Base-by-base conservation (phyloP, 2,113 vertebrate genomes). In the Silurus glanis region DNA sequence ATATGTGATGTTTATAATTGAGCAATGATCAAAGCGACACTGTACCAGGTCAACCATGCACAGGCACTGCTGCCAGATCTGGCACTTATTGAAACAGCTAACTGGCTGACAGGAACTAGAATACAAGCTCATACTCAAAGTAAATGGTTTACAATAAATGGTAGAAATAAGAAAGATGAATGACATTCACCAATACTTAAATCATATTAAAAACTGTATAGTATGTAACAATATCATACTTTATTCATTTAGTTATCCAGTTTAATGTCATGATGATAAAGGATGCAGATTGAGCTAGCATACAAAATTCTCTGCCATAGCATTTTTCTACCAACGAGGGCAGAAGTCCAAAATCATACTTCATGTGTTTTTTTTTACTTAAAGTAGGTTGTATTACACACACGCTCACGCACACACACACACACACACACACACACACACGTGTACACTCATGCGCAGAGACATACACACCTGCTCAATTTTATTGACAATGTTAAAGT, bases 321-420 rank as follows among this genome's bases (percentile, higher is more conserved):
- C 8, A 23, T 51, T 51, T 49, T 75, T 75, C 47, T 49, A 49
- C 45, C 3, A 49, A 0, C 37, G 25, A 45, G 28, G 67, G 13
- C 67, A 28, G 14, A 71, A 71, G 14, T 17, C 67, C 66, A 28
- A 37, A 37, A 37, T 37, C 37, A 37, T 37, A 37, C 2, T 37
- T 37, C 37, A 21, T 23, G 19, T n/a, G 9, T n/a, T 66, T 25
- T n/a, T 37, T 37, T 13, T 12, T 28, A 67, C 10, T 62, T 19
- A 81, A 81, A 3, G n/a, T 4, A 81, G 21, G 6, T 21, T 17
- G 37, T 61, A 10, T 28, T 59, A 37, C 45, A 12, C 16, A 14
- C 12, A 69, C 1, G 59, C 66, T 67, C 86, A 80, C 71, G 66
- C 86, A 75, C 80, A 91, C 85, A 64, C 72, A 51, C 83, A 78